Evolutionary conservation across 2,797 vertebrate species (phyloP).

Genomic region (Varecia variegata): DNA sequence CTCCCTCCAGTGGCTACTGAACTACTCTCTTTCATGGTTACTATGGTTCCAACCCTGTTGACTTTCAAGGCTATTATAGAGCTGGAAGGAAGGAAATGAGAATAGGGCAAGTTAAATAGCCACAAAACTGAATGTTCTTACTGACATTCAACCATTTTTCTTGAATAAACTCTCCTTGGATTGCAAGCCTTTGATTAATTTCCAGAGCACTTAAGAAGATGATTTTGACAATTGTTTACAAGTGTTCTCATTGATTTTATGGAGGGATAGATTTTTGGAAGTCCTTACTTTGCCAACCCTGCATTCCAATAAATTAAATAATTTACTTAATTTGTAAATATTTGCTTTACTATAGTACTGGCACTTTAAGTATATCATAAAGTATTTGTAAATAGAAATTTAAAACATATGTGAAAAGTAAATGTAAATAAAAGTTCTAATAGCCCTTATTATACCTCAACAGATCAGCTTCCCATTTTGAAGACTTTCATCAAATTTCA

Average conservation of each 20-base stretch:
- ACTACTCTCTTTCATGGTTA: not conserved
- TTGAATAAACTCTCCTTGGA: not conserved
- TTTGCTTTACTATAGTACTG: not conserved
- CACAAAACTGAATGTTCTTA: not conserved
- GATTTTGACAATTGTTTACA: slow-evolving; percentile 10
- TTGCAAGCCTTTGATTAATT: not conserved
- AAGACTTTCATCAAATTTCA: not conserved
- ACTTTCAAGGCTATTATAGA: not conserved
- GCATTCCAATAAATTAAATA: not conserved
- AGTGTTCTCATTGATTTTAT: not conserved
- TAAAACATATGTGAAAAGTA: slow-evolving; percentile 17
- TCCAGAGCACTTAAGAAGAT: not conserved
- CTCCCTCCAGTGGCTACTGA: not conserved
- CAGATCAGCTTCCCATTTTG: not conserved
- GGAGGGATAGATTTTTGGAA: not conserved
- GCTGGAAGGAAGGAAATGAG: not conserved
- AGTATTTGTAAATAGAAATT: slow-evolving; percentile 13
- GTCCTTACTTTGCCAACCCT: not conserved
- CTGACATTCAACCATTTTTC: not conserved
- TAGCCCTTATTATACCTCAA: not conserved
- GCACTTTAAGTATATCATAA: slow-evolving; percentile 13
- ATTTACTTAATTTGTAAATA: slow-evolving; percentile 52
- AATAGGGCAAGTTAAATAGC: not conserved
- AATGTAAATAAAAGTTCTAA: not conserved
- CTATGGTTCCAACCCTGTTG: not conserved